These are phyloP conservation scores for Pachyuromys duprasi DNA, from an alignment of 2,797 vertebrate species.

Conservation along the genomic window DNA sequence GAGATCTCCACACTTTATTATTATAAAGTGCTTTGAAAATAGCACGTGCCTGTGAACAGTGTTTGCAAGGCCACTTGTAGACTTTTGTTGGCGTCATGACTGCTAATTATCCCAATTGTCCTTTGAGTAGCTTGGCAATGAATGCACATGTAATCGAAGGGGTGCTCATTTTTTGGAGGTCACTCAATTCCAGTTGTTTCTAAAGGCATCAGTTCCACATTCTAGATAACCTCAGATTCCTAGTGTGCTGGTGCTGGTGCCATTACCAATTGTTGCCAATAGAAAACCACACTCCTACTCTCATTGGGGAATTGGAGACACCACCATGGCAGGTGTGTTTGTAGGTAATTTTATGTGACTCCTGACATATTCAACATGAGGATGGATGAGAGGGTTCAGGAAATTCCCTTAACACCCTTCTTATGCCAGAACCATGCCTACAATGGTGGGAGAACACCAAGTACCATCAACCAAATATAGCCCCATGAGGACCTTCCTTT, in stretches of 20 bases:
- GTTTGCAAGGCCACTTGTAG: background rate
- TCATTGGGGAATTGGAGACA: background rate
- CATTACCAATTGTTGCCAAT: constrained; percentile 61
- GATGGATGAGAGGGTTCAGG: background rate
- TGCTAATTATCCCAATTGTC: constrained; percentile 11
- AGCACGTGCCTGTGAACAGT: background rate
- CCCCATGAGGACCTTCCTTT: background rate
- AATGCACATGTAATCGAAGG: background rate
- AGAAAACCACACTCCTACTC: background rate
- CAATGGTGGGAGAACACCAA: background rate
- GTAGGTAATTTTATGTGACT: background rate
- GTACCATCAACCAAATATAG: accelerated
- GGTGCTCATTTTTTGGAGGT: background rate
- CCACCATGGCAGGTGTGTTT: background rate
- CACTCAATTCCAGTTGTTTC: background rate
- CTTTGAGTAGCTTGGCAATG: constrained; percentile 17
- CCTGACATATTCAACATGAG: background rate
- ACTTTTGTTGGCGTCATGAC: background rate
- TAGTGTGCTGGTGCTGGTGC: constrained; percentile 33
- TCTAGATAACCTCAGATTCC: constrained; percentile 13
- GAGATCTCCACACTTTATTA: background rate
- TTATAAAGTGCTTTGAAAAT: background rate
- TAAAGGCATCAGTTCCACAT: background rate
- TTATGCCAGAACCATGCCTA: background rate
- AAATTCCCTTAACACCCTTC: background rate